Base-by-base conservation (phyloP, 1,140 invertebrate species). In the Idris sp. region DNA sequence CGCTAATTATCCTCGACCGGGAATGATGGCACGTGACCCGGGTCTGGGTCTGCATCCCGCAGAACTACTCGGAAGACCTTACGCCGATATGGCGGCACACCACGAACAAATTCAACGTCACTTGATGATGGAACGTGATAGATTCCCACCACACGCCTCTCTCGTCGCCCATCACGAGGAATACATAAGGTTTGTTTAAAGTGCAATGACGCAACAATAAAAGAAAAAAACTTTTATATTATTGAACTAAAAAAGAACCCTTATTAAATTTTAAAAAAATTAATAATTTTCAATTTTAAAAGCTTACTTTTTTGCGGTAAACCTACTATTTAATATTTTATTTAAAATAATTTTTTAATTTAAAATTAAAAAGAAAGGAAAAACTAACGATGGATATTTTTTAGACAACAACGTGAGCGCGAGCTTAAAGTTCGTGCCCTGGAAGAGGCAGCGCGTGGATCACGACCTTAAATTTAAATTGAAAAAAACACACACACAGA, bases 81-180 rank as follows among this genome's bases (percentile, higher is more conserved):
- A 95, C 82, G 92, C 93, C 9, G 95, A 96, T 79, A 94, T 95
- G 84, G 88, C 96, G 30, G 93, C 92, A 40, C 93, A 94, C 49
- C 94, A 96, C 77, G 95, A 96, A 84, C 94, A 96, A 78, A 83
- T 96, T 15, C 94, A 96, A 83, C 89, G 95, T 67, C 94, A 96
- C 78, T 89, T 96, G 79, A 88, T 97, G 87, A 82, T 96, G 84
- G 95, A 96, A 83, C 89, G 94, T 18, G 93, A 95, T 76, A 88
- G 93, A 51, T 92, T 91, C 79, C 90, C 89, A 59, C 85, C 90
- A 28, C 92, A 92, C 48, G 90, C 91, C 9, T n/a, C n/a, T n/a
- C 90, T 92, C 30, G 89, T 92, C 22, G 91, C 91, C 16, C 91
- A 93, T 75, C 93, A 95, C 83, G 94, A 95, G 85, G 94, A 96